Percentiles rank a stretch among this genome's conserved stretches.
Evolutionary conservation across 2,888 invertebrate genomes (phyloP).

Genomic region (Gasteruption jaculator): DNA sequence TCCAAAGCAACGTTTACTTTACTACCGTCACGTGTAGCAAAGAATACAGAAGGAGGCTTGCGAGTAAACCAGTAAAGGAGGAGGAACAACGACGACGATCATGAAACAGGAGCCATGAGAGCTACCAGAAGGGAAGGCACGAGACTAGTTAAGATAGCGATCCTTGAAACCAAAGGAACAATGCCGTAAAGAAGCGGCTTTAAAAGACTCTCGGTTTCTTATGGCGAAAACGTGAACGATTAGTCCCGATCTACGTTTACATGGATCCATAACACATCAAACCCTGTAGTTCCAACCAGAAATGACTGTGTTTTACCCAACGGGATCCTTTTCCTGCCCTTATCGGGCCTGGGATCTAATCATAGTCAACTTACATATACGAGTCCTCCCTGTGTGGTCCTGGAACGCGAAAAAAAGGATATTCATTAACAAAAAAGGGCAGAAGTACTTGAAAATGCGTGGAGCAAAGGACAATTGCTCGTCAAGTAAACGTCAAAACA

Average conservation of each 20-base stretch:
- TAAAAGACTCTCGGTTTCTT: too few species aligned
- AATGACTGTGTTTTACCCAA: too few species aligned
- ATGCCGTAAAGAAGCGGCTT: constrained; percentile 45
- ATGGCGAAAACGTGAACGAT: constrained; percentile 51
- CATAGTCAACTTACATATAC: too few species aligned
- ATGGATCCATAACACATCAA: constrained; percentile 27
- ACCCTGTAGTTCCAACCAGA: constrained; percentile 5
- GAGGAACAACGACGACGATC: constrained; percentile 31
- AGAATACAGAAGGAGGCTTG: too few species aligned
- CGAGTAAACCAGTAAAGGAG: constrained; percentile 18
- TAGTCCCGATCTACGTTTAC: constrained; percentile 45
- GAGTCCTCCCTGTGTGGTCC: too few species aligned
- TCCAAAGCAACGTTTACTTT: constrained; percentile 36
- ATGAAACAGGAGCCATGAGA: constrained; percentile 28
- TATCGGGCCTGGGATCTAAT: neutral
- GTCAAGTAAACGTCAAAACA: constrained; percentile 51
- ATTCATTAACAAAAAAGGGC: constrained; percentile 15
- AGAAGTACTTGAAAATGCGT: constrained; percentile 13
- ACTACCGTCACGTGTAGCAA: constrained; percentile 39
- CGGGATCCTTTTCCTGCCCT: too few species aligned
- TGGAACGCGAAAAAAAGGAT: too few species aligned
- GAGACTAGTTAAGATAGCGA: constrained; percentile 48
- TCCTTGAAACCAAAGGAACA: constrained; percentile 42
- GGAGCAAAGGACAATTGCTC: constrained; percentile 44
- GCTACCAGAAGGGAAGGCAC: constrained; percentile 29